A percentile compares a stretch with the other conserved stretches of the same genome.
Evolutionary conservation across 2,113 vertebrate species (phyloP).

Genomic region (Phrynosoma platyrhinos): DNA sequence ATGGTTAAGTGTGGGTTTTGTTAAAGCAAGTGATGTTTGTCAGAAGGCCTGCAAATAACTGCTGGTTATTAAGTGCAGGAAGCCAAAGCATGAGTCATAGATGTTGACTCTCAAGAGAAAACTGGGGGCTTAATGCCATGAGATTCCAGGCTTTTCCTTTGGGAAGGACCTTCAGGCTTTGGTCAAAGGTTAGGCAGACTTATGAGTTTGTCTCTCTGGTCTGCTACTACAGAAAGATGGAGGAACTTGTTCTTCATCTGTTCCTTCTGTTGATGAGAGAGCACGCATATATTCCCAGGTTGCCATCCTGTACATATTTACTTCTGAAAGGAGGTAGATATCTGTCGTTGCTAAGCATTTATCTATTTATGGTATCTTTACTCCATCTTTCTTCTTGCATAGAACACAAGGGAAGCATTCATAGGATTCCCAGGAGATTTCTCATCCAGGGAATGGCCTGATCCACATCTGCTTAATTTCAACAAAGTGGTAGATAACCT

Average conservation of each 20-base stretch:
- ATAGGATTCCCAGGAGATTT: neutral
- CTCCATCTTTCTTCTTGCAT: neutral
- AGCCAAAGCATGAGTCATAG: constrained; percentile 3
- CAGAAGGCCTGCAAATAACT: constrained; percentile 6
- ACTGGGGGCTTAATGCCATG: neutral
- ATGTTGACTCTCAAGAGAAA: neutral
- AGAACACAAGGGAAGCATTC: neutral
- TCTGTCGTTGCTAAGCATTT: neutral
- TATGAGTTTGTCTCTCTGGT: too few species aligned
- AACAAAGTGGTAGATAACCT: neutral
- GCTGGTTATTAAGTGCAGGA: constrained; percentile 17
- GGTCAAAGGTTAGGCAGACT: neutral
- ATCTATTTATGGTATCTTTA: neutral
- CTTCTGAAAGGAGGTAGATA: too few species aligned
- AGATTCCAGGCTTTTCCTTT: neutral
- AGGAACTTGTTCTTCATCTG: neutral
- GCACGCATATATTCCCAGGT: neutral
- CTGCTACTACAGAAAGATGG: neutral
- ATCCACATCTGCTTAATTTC: neutral
- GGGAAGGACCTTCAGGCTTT: neutral
- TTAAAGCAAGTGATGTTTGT: constrained; percentile 36
- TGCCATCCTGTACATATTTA: neutral
- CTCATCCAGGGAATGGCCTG: neutral
- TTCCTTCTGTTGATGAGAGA: neutral
- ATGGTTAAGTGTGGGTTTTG: neutral